Percentiles rank a stretch among this genome's conserved stretches.
phyloP scores from a whole-genome alignment of 2,888 invertebrate genomes.

The Eulithis testata region DNA sequence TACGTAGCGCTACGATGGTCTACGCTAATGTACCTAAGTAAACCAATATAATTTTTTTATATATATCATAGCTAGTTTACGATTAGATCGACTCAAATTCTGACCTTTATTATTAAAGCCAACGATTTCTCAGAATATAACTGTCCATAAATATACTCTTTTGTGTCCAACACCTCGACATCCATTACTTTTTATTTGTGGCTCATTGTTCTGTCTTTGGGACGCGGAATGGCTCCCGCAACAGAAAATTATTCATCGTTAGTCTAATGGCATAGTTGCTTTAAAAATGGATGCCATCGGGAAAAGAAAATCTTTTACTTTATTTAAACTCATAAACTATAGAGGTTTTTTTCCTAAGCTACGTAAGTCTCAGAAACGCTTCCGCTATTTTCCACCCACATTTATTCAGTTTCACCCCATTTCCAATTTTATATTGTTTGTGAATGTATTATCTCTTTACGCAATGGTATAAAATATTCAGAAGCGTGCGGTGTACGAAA shows the following conservation, averaged over 20 bases:
- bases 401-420: constrained; percentile 25
- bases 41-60: constrained; percentile 4
- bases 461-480: constrained; percentile 30
- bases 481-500: constrained; percentile 23
- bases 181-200: constrained; percentile 76
- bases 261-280: constrained; percentile 35
- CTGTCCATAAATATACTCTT: constrained; percentile 36
- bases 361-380: constrained; percentile 1
- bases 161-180: constrained; percentile 58
- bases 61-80: background rate
- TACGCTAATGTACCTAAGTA: background rate
- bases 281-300: constrained; percentile 21
- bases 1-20: constrained; percentile 6
- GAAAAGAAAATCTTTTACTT: constrained; percentile 8
- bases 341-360: constrained; percentile 9
- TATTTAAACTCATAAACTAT: constrained; percentile 1
- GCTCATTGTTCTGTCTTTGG: constrained; percentile 63
- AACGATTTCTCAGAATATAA: constrained; percentile 45
- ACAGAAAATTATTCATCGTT: constrained; percentile 58
- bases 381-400: constrained; percentile 14
- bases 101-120: constrained; percentile 21
- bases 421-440: constrained; percentile 23
- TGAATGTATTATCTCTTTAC: constrained; percentile 27
- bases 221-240: constrained; percentile 35
- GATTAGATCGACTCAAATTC: background rate